Conservation (phyloP, 2,888 invertebrate species). For the Harpalus rubripes region DNA sequence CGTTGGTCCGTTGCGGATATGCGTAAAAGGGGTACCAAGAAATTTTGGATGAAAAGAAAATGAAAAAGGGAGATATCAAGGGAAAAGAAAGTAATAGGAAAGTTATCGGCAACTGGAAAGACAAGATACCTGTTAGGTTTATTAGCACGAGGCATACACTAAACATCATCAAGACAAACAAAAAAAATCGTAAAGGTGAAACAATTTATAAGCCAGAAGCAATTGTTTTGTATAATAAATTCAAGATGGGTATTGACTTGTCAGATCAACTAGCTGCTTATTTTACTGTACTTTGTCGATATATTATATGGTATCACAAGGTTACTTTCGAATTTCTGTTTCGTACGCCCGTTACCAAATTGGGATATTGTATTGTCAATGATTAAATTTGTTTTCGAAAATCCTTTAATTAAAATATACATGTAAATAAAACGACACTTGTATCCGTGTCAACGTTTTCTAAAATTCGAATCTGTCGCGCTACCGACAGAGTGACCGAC, state of each 20-base stretch:
- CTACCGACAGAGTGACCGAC: no score
- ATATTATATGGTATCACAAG: constrained; percentile 67
- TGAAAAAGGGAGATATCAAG: constrained; percentile 47
- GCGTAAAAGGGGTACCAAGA: constrained; percentile 36
- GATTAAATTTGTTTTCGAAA: no score
- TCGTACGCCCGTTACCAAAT: constrained; percentile 66
- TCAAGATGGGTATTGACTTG: constrained; percentile 46
- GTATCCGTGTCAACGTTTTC: no score
- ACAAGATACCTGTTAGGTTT: constrained; percentile 21
- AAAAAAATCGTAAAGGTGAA: constrained; percentile 58
- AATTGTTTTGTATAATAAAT: constrained; percentile 51
- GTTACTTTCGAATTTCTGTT: constrained; percentile 64
- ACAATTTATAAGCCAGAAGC: constrained; percentile 56
- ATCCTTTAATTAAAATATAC: no score
- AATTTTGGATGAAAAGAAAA: constrained; percentile 55
- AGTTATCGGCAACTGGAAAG: constrained; percentile 31
- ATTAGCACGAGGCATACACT: constrained; percentile 26
- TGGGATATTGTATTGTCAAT: no score
- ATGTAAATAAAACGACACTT: no score
- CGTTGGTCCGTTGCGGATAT: constrained; percentile 41
- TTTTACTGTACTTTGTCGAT: constrained; percentile 47
- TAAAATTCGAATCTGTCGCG: no score
- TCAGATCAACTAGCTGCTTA: constrained; percentile 8
- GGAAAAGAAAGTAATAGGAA: constrained; percentile 27
- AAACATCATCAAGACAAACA: constrained; percentile 39